phyloP scores from a whole-genome alignment of 1,140 invertebrate species.

The Lethocerus indicus region DNA sequence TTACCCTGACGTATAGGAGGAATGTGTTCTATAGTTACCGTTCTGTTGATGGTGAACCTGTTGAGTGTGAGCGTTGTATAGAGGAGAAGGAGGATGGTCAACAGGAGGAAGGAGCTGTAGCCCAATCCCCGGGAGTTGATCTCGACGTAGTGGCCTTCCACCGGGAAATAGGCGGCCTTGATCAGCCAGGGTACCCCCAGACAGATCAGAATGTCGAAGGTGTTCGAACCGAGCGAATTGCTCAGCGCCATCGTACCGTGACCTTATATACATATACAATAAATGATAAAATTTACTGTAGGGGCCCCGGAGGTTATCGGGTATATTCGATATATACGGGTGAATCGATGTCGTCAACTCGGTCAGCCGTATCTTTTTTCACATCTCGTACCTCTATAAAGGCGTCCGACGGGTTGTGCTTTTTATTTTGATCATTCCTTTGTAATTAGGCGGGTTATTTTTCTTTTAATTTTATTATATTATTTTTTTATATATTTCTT shows the following conservation, averaged over 20 bases:
- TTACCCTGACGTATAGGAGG: slow-evolving; percentile 12
- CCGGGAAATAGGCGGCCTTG: slow-evolving; percentile 23
- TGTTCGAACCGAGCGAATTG: slow-evolving; percentile 32
- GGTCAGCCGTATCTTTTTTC: no score
- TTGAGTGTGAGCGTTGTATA: slow-evolving; percentile 20
- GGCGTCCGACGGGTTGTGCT: no score
- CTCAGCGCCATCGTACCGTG: slow-evolving; percentile 32
- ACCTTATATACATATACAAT: no score
- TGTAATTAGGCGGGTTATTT: no score
- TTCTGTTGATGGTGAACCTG: slow-evolving; percentile 21
- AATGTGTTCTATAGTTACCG: slow-evolving; percentile 20
- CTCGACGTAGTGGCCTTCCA: slow-evolving; percentile 16
- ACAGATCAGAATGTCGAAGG: slow-evolving; percentile 33
- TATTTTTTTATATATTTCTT: no score
- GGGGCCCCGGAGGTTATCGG: background rate
- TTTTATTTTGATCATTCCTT: no score
- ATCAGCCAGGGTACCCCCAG: slow-evolving; percentile 33
- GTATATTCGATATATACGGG: background rate
- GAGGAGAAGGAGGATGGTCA: slow-evolving; percentile 20
- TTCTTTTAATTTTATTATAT: no score
- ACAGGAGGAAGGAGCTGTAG: slow-evolving; percentile 23
- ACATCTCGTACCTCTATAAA: no score
- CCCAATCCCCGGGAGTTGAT: slow-evolving; percentile 22
- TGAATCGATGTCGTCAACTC: no score
- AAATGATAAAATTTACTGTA: slow-evolving; percentile 14